Evolutionary conservation across 2,888 invertebrate species (phyloP).

Genomic region (Ormyrus rosae): DNA sequence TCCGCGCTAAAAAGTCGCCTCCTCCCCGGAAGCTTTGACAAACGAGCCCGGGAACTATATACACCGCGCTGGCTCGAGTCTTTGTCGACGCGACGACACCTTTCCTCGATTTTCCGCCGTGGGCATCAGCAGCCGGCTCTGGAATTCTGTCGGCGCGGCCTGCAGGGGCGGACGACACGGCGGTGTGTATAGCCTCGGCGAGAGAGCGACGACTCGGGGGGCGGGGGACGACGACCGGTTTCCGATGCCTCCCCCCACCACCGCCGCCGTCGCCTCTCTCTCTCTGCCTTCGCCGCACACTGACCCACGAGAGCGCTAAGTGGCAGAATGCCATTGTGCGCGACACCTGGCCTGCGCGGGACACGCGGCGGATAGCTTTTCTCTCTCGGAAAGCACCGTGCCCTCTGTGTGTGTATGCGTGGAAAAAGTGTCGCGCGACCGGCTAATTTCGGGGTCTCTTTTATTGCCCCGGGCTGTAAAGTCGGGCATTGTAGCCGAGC

Average conservation of each 20-base stretch:
- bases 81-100: not conserved
- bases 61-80: too few species aligned
- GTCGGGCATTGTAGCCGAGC: not conserved
- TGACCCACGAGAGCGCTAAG: slow-evolving; percentile 53
- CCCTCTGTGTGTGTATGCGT: not conserved
- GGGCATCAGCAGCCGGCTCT: slow-evolving; percentile 17
- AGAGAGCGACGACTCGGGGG: not conserved
- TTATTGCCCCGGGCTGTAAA: slow-evolving; percentile 33
- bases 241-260: slow-evolving; percentile 12
- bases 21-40: not conserved
- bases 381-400: not conserved
- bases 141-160: slow-evolving; percentile 31
- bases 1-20: not conserved
- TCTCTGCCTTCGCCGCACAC: slow-evolving; percentile 16
- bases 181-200: too few species aligned
- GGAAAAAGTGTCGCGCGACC: slow-evolving; percentile 10
- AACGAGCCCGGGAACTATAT: not conserved
- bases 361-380: slow-evolving; percentile 1
- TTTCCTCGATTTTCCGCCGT: not conserved
- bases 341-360: slow-evolving; percentile 53
- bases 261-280: not conserved
- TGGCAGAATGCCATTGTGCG: slow-evolving; percentile 55
- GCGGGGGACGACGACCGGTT: slow-evolving; percentile 21
- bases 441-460: slow-evolving; percentile 31
- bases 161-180: slow-evolving; percentile 22